Base-by-base conservation (phyloP, 2,113 vertebrate species). In the Leptodactylus fuscus region DNA sequence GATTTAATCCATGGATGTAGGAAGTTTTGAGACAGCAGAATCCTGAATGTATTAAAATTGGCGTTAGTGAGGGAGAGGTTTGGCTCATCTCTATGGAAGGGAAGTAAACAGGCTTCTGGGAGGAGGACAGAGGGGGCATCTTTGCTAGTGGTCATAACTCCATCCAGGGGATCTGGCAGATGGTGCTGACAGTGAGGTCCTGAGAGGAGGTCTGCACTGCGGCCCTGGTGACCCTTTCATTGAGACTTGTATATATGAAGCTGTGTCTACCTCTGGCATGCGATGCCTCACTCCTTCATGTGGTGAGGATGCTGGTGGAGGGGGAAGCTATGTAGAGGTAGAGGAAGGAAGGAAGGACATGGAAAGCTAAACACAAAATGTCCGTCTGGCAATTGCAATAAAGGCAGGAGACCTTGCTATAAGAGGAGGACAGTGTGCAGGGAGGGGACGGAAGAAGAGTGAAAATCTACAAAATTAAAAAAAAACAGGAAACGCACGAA, bases 131-230 rank as follows among this genome's bases (percentile, higher is more conserved):
- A 77, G 46, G 86, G 5, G 80, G 86, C 89, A 87, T 89, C 91
- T 87, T 89, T 85, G 2, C 70, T 29, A 58, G 89, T 88, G 13
- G 49, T 67, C 88, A 85, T 88, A 88, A 88, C 74, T 86, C 0
- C 1, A 29, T 88, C 89, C 89, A 90, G 86, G 2, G 88, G 84
- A 88, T 75, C 78, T 41, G 0, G 73, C 62, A 81, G 22, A 85
- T 90, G 91, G 91, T 92, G 94, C 94, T 95, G 96, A 96, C 94
- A 95, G 90, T 91, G 94, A 90, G 92, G 88, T 92, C 92, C 91
- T 92, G 88, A 94, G 88, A 94, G 93, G 94, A 96, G 95, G 92
- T 95, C 94, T 97, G 97, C 92, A 93, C 88, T 79, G 89, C 96
- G 97, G 94, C 97, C 93, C 94, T 87, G 85, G 90, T 89, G 96